These are phyloP conservation scores for Porites rus DNA, from an alignment of 92 coral and sea anemone species.

Conservation along the genomic window DNA sequence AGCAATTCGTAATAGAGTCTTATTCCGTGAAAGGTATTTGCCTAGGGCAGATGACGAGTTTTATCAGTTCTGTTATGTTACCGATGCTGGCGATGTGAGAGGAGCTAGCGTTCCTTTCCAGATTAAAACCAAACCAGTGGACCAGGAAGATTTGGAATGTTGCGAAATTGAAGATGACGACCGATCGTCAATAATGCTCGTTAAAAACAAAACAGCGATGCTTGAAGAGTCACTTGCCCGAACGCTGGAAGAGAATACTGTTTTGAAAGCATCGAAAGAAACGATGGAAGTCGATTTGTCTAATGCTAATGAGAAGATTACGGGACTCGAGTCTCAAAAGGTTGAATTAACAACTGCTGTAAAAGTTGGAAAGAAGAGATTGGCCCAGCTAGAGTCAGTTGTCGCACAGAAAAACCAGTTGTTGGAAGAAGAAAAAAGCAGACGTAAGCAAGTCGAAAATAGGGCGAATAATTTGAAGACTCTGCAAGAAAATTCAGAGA, in stretches of 20 bases:
- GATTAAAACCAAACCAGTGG: constrained; percentile 79
- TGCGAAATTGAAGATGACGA: constrained; percentile 94
- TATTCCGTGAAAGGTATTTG: constrained; percentile 78
- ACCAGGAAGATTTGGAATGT: constrained; percentile 80
- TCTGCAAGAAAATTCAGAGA: constrained; percentile 67
- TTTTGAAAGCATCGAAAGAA: constrained; percentile 87
- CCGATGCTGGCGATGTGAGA: constrained; percentile 82
- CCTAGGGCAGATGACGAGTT: constrained; percentile 93
- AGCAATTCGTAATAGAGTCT: constrained; percentile 74
- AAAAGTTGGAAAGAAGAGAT: constrained; percentile 59
- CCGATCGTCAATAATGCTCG: constrained; percentile 81
- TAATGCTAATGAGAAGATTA: constrained; percentile 63
- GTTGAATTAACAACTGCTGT: constrained; percentile 66
- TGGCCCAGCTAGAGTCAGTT: constrained; percentile 51
- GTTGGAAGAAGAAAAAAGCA: constrained; percentile 54
- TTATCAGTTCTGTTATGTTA: constrained; percentile 97
- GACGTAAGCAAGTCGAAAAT: constrained; percentile 70
- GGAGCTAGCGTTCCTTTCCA: constrained; percentile 99
- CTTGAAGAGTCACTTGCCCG: constrained; percentile 91
- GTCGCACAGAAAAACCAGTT: constrained; percentile 60
- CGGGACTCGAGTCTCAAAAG: constrained; percentile 69
- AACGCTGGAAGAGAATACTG: constrained; percentile 84
- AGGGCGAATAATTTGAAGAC: constrained; percentile 45
- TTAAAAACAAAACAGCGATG: constrained; percentile 89
- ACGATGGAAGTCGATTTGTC: constrained; percentile 64